These are phyloP conservation scores for Lophochroa leadbeateri DNA, from an alignment of 2,113 vertebrate species.

Conservation along the genomic window DNA sequence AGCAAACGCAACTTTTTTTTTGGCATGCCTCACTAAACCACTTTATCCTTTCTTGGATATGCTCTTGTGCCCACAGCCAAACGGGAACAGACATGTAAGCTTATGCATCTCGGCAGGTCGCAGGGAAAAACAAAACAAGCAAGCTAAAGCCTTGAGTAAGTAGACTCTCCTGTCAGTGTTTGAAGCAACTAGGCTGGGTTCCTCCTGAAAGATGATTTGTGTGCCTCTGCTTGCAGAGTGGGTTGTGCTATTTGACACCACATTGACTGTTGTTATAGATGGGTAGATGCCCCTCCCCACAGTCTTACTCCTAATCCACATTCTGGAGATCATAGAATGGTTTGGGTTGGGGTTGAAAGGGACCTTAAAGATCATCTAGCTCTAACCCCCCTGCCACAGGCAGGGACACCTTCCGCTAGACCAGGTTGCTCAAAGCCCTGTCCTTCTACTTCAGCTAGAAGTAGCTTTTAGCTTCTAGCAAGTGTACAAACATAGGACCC, in stretches of 20 bases:
- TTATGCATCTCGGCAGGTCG: background rate
- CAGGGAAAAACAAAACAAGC: background rate
- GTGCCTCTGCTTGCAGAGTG: background rate
- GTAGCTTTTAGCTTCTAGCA: background rate
- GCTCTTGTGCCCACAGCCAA: background rate
- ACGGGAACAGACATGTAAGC: background rate
- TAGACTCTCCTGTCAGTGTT: background rate
- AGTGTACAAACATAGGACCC: rapidly evolving
- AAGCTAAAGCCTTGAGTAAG: background rate
- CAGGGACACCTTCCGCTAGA: background rate
- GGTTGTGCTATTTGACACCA: background rate
- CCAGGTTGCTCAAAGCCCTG: background rate
- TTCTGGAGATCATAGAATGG: background rate
- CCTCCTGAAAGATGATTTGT: background rate
- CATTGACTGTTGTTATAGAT: background rate
- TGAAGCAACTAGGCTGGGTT: background rate
- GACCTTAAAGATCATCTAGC: background rate
- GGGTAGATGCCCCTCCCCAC: background rate
- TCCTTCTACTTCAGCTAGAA: background rate
- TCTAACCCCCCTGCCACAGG: background rate
- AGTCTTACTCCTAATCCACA: background rate
- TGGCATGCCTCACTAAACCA: background rate
- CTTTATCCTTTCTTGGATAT: background rate
- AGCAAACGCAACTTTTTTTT: background rate
- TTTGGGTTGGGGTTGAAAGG: background rate